These are phyloP conservation scores for Ovis aries DNA, from an alignment of 2,113 vertebrate species.

Conservation along the genomic window ARS-UI_Ramb_v3.0 NC_056071.1:41509001-41509500, in stretches of 20 bases:
- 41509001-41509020: rapidly evolving
- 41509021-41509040: no score
- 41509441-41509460: constrained; percentile 16
- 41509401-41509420: neutral
- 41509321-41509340: constrained; percentile 31
- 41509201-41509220: neutral
- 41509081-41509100: neutral
- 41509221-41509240: constrained; percentile 27
- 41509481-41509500: neutral
- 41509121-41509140: neutral
- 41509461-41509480: neutral
- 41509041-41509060: neutral
- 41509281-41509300: neutral
- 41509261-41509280: constrained; percentile 35
- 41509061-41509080: neutral
- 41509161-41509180: neutral
- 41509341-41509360: constrained; percentile 15
- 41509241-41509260: constrained; percentile 32
- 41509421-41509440: constrained; percentile 4
- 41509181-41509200: neutral
- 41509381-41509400: neutral
- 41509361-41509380: constrained; percentile 6
- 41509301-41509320: neutral
- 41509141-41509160: neutral
- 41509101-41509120: neutral